Evolutionary conservation across 1,140 invertebrate species (phyloP), one percentile per base, ranked within the genome.

Genomic region (Rhyzopertha dominica): DNA sequence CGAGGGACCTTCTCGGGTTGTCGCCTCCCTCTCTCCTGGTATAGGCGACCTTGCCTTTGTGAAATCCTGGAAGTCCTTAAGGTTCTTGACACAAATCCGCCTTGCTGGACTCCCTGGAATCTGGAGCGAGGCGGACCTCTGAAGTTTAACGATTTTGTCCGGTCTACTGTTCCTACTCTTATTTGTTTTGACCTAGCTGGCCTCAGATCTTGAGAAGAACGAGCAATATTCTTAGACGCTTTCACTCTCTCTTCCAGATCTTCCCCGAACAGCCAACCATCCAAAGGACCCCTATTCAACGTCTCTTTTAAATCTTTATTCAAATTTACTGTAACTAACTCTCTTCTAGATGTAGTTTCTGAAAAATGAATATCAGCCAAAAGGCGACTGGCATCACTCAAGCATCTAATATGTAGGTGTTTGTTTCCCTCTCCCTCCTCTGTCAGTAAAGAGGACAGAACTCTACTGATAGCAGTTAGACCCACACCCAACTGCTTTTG

Each of bases 261-360:
- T 12, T 34, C 24, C 16, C 47, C 47, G 18, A 49, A 49, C 9
- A 49, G 32, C 19, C 26, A 49, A 9, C 23, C 28, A 13, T 49
- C 41, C 5, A 26, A 2, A 2, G 47, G 39, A n/a, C 35, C 13
- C 3, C 19, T 13, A 3, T 10, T 7, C 9, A 44, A 26, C 5
- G 32, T 44, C 1, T 44, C 47, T 13, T 37, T 43, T 2, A 36
- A 1, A 2, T 44, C 28, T 25, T 35, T 43, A 13, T 37, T 43
- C 30, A 49, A 29, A 44, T 44, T 45, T 8, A 40, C 5, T 1
- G 47, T 26, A 20, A 49, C 18, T 14, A 49, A 29, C 1, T 41
- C 26, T 17, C 40, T 34, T 18, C 41, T n/a, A 1, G 32, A 32
- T 3, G 3, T 17, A 9, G 47, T 25, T 30, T 44, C 22, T 3